These are phyloP conservation scores for Phalacrocorax pelagicus DNA, from an alignment of 2,113 vertebrate species.

Conservation along the genomic window DNA sequence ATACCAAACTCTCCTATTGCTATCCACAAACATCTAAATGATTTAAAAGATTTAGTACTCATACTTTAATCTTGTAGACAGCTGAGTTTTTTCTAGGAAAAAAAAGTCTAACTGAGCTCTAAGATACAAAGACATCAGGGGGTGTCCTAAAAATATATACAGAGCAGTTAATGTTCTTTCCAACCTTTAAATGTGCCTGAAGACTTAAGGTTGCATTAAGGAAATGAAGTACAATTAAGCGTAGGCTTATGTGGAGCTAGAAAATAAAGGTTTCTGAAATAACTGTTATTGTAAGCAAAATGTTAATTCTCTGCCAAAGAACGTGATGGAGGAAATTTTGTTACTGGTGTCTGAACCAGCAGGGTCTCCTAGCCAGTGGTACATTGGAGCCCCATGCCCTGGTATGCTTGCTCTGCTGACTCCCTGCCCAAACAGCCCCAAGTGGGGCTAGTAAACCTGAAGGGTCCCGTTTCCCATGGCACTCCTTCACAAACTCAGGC, in stretches of 20 bases:
- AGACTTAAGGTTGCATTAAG: conserved; percentile 4
- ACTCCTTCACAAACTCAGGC: not conserved
- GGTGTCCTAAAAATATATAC: conserved; percentile 1
- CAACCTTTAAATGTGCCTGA: not conserved
- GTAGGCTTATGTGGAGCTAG: not conserved
- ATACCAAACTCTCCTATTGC: not conserved
- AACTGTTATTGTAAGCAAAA: not conserved
- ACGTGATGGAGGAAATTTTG: not conserved
- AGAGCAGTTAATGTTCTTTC: not conserved
- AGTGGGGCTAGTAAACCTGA: not conserved
- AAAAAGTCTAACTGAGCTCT: not conserved
- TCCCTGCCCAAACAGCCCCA: not conserved
- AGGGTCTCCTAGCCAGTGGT: not conserved
- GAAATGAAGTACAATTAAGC: not conserved
- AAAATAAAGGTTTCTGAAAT: not conserved
- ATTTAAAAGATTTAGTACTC: not conserved
- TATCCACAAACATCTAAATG: not conserved
- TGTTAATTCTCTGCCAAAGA: not conserved
- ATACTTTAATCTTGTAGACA: not conserved
- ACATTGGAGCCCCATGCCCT: not conserved
- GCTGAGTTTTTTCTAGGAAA: not conserved
- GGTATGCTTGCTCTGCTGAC: not conserved
- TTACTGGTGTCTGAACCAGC: not conserved
- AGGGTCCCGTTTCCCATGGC: not conserved
- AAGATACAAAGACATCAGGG: not conserved